Percentiles rank a stretch among this genome's conserved stretches.
These are phyloP conservation scores for Coregonus ussuriensis DNA, from an alignment of 2,797 vertebrate genomes.

Conservation along the genomic window DNA sequence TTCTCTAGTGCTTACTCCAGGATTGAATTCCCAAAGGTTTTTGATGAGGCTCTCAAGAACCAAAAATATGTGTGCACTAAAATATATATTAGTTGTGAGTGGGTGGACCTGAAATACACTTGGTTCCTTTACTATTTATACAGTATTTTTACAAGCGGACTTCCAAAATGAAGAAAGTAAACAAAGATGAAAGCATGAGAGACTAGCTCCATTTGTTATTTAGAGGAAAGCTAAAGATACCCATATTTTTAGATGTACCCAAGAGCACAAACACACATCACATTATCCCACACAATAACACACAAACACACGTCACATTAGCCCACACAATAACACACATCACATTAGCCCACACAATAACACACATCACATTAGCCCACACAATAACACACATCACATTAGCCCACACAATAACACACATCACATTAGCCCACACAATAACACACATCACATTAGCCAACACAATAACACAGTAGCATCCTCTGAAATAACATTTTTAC, in stretches of 20 bases:
- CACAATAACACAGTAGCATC: not conserved
- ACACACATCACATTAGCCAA: not conserved
- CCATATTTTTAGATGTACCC: not conserved
- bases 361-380: too few species aligned
- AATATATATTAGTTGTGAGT: conserved; percentile 16
- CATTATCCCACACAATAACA: not conserved
- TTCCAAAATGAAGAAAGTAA: conserved; percentile 10
- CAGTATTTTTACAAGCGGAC: conserved; percentile 9
- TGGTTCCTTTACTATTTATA: conserved; percentile 5
- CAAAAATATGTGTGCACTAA: conserved; percentile 16
- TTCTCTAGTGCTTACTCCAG: not conserved
- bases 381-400: too few species aligned
- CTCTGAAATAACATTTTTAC: not conserved
- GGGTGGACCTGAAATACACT: conserved; percentile 24
- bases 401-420: too few species aligned
- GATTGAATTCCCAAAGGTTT: conserved; percentile 23
- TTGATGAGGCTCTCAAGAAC: conserved; percentile 19
- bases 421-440: too few species aligned
- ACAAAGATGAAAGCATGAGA: conserved; percentile 4
- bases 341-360: too few species aligned
- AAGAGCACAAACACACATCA: conserved; percentile 6
- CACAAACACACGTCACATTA: not conserved
- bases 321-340: too few species aligned
- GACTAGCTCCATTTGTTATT: conserved; percentile 13
- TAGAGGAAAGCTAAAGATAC: conserved; percentile 21